Evolutionary conservation across 2,113 vertebrate species (phyloP).

Genomic region (Rhadina sibilatrix): DNA sequence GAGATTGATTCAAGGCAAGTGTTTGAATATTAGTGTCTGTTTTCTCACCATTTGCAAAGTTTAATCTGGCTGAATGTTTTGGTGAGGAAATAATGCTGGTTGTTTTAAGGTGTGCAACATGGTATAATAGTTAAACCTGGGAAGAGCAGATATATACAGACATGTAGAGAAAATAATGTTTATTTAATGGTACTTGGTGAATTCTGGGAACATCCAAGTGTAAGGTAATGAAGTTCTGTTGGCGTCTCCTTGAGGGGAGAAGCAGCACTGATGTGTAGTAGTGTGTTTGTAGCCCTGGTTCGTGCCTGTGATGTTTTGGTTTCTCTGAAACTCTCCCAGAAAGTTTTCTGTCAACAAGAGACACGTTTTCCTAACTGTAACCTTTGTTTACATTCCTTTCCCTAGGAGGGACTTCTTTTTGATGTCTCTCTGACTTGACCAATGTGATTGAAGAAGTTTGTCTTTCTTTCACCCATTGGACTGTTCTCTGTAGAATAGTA

Average conservation of each 20-base stretch:
- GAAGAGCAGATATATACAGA: not conserved
- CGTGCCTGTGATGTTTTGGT: too few species aligned
- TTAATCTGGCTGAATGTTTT: not conserved
- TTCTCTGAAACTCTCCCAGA: too few species aligned
- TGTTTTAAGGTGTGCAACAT: not conserved
- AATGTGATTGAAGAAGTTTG: too few species aligned
- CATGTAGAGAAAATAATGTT: not conserved
- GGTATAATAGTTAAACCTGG: not conserved
- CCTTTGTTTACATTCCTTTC: too few species aligned
- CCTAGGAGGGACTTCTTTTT: too few species aligned
- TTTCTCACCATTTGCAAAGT: not conserved
- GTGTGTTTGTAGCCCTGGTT: not conserved
- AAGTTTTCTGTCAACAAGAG: too few species aligned
- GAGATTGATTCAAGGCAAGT: conserved; percentile 68
- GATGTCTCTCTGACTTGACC: too few species aligned
- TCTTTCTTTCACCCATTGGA: too few species aligned
- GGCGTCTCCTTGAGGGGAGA: not conserved
- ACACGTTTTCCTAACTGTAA: too few species aligned
- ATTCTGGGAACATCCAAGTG: not conserved
- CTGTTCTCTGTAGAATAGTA: too few species aligned
- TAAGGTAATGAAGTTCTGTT: not conserved
- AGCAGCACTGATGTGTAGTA: not conserved
- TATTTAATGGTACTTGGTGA: not conserved
- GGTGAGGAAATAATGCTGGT: not conserved
- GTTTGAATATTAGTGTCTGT: not conserved